Conservation (phyloP, 2,888 invertebrate species). For the Philonicus albiceps region DNA sequence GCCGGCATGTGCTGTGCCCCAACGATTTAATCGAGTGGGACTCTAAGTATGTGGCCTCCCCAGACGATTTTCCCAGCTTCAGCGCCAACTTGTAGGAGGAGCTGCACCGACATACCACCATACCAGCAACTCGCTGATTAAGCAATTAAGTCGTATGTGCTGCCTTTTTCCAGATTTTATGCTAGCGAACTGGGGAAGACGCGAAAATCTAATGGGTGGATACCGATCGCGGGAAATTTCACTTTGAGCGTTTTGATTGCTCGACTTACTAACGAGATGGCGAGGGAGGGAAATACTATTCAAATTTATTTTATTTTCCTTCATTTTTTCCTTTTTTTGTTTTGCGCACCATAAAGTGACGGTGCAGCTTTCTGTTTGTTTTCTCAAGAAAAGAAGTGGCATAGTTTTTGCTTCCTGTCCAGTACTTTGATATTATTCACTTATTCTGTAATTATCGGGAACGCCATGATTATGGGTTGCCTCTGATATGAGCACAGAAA, state of each 20-base stretch:
- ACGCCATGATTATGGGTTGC: neutral
- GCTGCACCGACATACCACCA: neutral
- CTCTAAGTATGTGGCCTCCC: neutral
- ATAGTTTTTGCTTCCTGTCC: neutral
- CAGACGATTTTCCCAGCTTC: slow-evolving; percentile 2
- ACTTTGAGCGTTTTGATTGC: neutral
- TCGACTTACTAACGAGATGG: neutral
- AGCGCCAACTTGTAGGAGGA: neutral
- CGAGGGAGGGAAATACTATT: neutral
- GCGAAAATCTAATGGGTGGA: neutral
- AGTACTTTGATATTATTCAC: neutral
- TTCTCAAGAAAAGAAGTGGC: neutral
- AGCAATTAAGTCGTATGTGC: slow-evolving; percentile 2
- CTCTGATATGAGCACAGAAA: neutral
- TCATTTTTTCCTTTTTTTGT: neutral
- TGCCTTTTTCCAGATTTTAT: neutral
- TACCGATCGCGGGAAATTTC: neutral
- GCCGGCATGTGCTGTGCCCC: neutral
- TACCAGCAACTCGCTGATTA: neutral
- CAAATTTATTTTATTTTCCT: neutral
- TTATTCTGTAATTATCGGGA: neutral
- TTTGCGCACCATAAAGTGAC: neutral
- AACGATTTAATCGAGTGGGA: neutral
- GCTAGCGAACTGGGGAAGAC: neutral
- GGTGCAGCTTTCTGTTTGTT: neutral